A percentile compares a stretch with the other conserved stretches of the same genome.
These are phyloP conservation scores for Clamator glandarius DNA, from an alignment of 2,797 vertebrate genomes.

Conservation along the genomic window DNA sequence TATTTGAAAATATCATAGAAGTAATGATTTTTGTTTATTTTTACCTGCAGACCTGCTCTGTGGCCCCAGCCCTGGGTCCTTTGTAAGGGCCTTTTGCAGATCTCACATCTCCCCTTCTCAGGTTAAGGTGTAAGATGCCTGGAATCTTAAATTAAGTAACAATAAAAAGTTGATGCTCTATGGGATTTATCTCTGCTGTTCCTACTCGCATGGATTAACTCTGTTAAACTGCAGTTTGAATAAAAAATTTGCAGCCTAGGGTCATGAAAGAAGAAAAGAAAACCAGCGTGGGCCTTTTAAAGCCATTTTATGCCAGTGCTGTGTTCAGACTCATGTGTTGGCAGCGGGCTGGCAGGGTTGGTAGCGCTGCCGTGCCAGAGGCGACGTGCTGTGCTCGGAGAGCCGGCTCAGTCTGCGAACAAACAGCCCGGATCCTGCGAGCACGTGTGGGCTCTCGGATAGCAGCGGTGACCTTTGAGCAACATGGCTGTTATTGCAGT, in stretches of 20 bases:
- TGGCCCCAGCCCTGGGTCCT: neutral
- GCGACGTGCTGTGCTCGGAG: fast-evolving
- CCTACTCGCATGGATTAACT: neutral
- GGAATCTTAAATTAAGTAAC: neutral
- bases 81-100: neutral
- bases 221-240: neutral
- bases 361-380: neutral
- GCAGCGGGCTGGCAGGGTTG: fast-evolving
- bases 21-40: neutral
- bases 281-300: neutral
- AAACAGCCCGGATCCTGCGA: neutral
- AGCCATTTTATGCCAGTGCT: fast-evolving
- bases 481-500: neutral
- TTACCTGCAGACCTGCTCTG: neutral
- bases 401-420: neutral
- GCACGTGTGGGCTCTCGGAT: fast-evolving
- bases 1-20: neutral
- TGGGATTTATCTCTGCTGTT: neutral
- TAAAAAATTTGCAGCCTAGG: neutral
- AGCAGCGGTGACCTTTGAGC: neutral
- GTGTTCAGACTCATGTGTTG: fast-evolving
- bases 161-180: neutral
- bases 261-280: neutral
- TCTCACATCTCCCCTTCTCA: neutral
- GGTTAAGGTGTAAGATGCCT: neutral